Percentiles rank a stretch among this genome's conserved stretches.
Evolutionary conservation across 2,888 invertebrate species (phyloP).

Genomic region (Pheosia gnoma): DNA sequence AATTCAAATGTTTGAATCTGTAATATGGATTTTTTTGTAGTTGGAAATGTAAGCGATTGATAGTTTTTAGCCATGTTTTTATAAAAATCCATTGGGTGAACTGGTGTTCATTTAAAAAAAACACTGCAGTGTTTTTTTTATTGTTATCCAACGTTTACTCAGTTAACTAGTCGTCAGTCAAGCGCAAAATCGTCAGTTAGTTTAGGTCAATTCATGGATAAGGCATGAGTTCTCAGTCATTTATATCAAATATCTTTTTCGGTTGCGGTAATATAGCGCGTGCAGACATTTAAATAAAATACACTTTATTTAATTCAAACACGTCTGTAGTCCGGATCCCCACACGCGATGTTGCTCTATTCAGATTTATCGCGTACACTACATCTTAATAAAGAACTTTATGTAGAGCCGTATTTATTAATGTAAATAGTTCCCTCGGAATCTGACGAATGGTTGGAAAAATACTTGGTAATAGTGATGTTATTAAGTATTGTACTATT

Average conservation of each 20-base stretch:
- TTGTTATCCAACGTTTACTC: no score
- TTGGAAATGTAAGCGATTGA: background rate
- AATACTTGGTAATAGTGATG: conserved; percentile 20
- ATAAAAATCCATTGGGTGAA: no score
- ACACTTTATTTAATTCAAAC: background rate
- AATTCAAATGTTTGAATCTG: background rate
- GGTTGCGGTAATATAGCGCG: background rate
- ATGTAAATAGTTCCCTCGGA: conserved; percentile 34
- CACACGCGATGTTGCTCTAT: conserved; percentile 32
- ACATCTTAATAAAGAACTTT: conserved; percentile 38
- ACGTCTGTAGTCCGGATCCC: conserved; percentile 12
- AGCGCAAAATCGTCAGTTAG: no score
- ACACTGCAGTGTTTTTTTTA: no score
- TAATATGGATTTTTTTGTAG: background rate
- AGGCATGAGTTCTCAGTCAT: no score
- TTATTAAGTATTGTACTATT: background rate
- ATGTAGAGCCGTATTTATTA: conserved; percentile 39
- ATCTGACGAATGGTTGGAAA: conserved; percentile 16
- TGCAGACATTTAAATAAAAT: background rate
- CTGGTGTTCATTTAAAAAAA: no score
- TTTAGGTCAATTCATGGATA: no score
- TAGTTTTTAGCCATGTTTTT: no score
- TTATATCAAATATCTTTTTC: background rate
- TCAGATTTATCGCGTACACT: conserved; percentile 28
- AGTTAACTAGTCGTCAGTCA: no score